phyloP scores from a whole-genome alignment of 1,140 invertebrate genomes.

The Eurosta solidaginis region DNA sequence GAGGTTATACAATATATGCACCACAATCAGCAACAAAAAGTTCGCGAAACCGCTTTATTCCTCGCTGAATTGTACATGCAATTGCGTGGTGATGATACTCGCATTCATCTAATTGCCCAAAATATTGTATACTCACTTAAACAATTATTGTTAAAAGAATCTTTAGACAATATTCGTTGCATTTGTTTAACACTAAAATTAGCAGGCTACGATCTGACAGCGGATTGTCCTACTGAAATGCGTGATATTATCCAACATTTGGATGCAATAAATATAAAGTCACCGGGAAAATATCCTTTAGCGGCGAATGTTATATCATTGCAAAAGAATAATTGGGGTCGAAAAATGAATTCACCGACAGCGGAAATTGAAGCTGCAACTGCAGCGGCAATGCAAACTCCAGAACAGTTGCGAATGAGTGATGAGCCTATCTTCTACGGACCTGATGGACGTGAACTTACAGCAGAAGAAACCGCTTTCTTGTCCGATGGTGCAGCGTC shows the following conservation, averaged over 20 bases:
- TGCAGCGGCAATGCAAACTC: conserved; percentile 34
- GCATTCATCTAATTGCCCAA: conserved; percentile 50
- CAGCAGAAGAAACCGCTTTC: conserved; percentile 62
- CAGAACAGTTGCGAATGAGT: conserved; percentile 48
- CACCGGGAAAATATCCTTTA: conserved; percentile 52
- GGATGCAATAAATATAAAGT: conserved; percentile 43
- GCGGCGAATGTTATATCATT: conserved; percentile 52
- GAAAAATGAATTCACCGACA: conserved; percentile 39
- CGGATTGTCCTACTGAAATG: conserved; percentile 52
- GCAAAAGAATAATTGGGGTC: conserved; percentile 57
- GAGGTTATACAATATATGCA: conserved; percentile 52
- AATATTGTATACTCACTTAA: conserved; percentile 53
- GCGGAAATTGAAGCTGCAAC: conserved; percentile 25
- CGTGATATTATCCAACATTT: conserved; percentile 46
- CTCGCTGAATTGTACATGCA: conserved; percentile 57
- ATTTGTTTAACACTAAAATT: conserved; percentile 64
- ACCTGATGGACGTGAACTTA: conserved; percentile 61
- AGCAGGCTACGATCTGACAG: conserved; percentile 55
- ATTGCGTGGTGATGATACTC: conserved; percentile 52
- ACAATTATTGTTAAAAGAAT: conserved; percentile 43
- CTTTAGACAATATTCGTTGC: conserved; percentile 62
- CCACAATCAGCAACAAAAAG: conserved; percentile 46
- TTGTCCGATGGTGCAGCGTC: conserved; percentile 46
- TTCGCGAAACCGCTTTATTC: conserved; percentile 53
- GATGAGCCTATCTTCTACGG: conserved; percentile 62